Evolutionary conservation across 2,888 invertebrate species (phyloP), one percentile per base, ranked within the genome.

Genomic region (Selenia dentaria): DNA sequence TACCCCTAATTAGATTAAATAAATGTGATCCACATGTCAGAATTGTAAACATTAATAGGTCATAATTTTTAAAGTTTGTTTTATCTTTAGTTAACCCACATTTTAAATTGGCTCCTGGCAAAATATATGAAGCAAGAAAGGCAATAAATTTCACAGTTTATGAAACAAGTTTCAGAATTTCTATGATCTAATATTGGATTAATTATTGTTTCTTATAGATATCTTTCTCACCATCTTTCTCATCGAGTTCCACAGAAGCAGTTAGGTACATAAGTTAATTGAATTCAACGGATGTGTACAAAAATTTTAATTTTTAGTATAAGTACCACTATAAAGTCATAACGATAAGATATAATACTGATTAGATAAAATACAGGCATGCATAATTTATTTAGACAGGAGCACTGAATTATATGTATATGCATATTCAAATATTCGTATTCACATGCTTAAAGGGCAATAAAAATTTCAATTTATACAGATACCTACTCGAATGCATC

Each of bases 1-100:
- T 55, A 46, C 27, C 31, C 38, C 57, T 64, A 69, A 69, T 67
- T 67, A 58, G 52, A 50, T 22, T 43, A 50, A 46, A 57, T 57
- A 63, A 54, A 57, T 54, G 44, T 5, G 26, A 49, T 51, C 43
- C 51, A 47, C 48, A 54, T 53, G 55, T 58, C 62, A 56, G 33
- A 46, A 46, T 31, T 52, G 47, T 43, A 45, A 47, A 55, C 54
- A 57, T 58, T 57, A 54, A 57, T 51, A 40, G 50, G 26, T 44
- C 50, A 55, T 60, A 59, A 51, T 48, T 58, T 55, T 47, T 24
- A 40, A 50, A 54, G 32, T 49, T 46, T 33, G 49, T 53, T 62
- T 51, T 57, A 58, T 57, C 53, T 47, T 51, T 9, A 31, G 33
- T 38, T 51, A 57, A 56, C 51, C 54, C 38, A 42, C 35, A 56